Conservation (phyloP, 1,140 invertebrate genomes). For the Lucilia sericata region DNA sequence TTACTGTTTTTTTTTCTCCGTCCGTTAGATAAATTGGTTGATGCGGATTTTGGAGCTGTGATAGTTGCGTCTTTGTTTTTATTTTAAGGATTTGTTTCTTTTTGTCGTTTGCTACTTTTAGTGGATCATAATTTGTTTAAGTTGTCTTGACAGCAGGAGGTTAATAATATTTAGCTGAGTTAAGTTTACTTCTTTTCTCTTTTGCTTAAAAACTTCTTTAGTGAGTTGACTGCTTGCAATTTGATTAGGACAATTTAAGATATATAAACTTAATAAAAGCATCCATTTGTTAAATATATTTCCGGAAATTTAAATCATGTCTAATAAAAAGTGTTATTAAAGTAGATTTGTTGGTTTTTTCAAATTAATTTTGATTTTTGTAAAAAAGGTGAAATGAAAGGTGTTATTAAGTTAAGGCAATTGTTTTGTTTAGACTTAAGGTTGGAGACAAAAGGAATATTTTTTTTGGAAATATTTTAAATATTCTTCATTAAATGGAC, state of each 20-base stretch:
- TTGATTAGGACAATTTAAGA: background rate
- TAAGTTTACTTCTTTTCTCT: background rate
- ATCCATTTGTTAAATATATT: background rate
- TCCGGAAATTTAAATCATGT: background rate
- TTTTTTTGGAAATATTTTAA: too few species aligned
- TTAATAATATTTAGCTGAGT: background rate
- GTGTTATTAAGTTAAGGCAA: too few species aligned
- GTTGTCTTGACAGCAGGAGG: constrained; percentile 18
- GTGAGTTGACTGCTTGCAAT: background rate
- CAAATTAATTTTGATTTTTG: background rate
- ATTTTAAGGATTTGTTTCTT: background rate
- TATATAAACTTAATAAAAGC: background rate
- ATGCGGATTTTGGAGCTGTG: background rate
- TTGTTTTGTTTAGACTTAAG: too few species aligned
- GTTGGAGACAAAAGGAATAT: too few species aligned
- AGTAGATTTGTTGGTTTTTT: background rate
- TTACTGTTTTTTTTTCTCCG: background rate
- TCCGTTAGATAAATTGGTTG: background rate
- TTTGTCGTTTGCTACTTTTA: background rate
- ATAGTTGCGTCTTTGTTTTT: constrained; percentile 10
- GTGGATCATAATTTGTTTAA: constrained; percentile 27
- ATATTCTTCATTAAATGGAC: too few species aligned
- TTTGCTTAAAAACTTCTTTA: background rate
- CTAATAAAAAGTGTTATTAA: background rate
- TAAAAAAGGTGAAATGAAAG: background rate